A percentile compares a stretch with the other conserved stretches of the same genome.
Conservation (phyloP, 2,113 vertebrate genomes). For the Macheiramphus alcinus region DNA sequence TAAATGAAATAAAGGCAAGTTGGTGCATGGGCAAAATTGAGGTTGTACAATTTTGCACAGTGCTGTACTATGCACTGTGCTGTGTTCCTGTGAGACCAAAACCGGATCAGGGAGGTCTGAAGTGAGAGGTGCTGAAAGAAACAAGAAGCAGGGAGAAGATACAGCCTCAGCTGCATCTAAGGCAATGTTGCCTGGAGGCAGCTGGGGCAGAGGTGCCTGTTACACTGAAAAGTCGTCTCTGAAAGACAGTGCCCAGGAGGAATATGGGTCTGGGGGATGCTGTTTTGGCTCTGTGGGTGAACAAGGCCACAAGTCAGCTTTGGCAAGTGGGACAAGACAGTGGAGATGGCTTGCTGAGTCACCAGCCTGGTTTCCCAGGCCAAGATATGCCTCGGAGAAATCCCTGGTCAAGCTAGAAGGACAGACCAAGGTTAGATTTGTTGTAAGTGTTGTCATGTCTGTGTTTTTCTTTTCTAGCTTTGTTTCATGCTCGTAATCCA, state of each 20-base stretch:
- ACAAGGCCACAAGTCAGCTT: not conserved
- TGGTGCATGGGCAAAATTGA: not conserved
- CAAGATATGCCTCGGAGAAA: not conserved
- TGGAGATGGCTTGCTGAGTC: not conserved
- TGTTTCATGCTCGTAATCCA: not conserved
- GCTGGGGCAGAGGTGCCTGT: not conserved
- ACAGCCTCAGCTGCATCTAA: not conserved
- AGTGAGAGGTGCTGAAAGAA: not conserved
- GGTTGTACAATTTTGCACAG: fast-evolving
- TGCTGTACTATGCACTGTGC: fast-evolving
- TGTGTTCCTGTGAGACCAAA: not conserved
- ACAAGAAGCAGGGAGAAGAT: not conserved
- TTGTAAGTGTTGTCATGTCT: not conserved
- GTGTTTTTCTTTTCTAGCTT: not conserved
- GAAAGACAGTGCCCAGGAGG: not conserved
- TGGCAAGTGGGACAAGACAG: not conserved
- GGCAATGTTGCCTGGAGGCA: not conserved
- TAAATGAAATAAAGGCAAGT: not conserved
- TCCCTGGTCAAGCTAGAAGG: not conserved
- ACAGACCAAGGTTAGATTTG: not conserved
- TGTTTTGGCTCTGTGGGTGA: not conserved
- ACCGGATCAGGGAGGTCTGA: not conserved
- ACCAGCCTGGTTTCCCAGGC: not conserved
- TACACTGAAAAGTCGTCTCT: not conserved
- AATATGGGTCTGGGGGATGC: not conserved